These are phyloP conservation scores for Xerus inauris DNA, from an alignment of 2,113 vertebrate genomes.

Conservation along the genomic window DNA sequence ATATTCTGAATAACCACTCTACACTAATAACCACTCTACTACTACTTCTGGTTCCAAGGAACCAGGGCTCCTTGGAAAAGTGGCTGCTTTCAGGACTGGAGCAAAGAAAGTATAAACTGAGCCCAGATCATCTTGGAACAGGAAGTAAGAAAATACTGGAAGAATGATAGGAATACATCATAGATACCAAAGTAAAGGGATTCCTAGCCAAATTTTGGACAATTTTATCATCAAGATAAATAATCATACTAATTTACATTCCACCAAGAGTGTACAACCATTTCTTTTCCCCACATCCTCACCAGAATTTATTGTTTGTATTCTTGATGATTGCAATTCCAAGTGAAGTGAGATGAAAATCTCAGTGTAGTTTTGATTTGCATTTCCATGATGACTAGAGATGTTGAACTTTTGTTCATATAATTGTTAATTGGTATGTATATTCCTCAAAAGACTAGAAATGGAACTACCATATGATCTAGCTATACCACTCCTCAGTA, in stretches of 20 bases:
- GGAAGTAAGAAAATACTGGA: background rate
- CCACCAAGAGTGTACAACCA: background rate
- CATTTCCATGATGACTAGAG: no score
- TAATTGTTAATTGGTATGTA: no score
- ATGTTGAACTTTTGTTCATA: no score
- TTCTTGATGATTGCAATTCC: background rate
- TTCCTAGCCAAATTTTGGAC: background rate
- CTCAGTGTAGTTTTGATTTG: no score
- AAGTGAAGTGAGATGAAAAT: no score
- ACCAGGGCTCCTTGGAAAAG: background rate
- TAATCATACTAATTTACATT: background rate
- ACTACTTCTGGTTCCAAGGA: no score
- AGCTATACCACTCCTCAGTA: no score
- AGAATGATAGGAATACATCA: background rate
- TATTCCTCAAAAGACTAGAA: no score
- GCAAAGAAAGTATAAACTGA: background rate
- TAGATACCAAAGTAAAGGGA: background rate
- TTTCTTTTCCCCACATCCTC: background rate
- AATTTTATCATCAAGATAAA: conserved; percentile 19
- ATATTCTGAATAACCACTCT: background rate
- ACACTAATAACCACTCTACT: no score
- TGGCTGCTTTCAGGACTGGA: background rate
- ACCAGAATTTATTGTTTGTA: background rate
- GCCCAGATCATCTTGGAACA: background rate
- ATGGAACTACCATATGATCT: no score